Percentiles rank a stretch among this genome's conserved stretches.
Conservation (phyloP, 2,113 vertebrate species). For the Oncorhynchus tshawytscha region DNA sequence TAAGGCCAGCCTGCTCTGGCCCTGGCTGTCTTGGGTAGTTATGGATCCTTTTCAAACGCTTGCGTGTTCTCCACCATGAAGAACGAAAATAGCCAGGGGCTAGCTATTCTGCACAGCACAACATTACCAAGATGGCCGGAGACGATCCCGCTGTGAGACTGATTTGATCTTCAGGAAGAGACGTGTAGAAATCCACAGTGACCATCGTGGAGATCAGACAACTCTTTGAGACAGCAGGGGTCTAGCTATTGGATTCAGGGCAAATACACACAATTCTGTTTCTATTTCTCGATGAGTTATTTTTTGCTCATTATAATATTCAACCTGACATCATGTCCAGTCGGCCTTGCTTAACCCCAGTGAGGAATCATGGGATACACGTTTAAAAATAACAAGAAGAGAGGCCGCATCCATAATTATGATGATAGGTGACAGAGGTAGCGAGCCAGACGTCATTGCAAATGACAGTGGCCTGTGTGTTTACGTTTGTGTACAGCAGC, state of each 20-base stretch:
- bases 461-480: constrained; percentile 63
- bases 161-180: constrained; percentile 60
- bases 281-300: constrained; percentile 66
- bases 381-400: constrained; percentile 66
- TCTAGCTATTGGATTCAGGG: constrained; percentile 61
- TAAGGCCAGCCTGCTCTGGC: constrained; percentile 43
- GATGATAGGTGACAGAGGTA: constrained; percentile 70
- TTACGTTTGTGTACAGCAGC: too few species aligned
- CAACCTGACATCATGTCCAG: constrained; percentile 72
- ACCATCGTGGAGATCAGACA: constrained; percentile 63
- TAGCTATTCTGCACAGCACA: constrained; percentile 27
- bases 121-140: constrained; percentile 44
- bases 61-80: constrained; percentile 57
- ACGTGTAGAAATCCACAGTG: constrained; percentile 49
- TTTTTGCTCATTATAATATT: constrained; percentile 73
- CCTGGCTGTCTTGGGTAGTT: constrained; percentile 68
- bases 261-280: constrained; percentile 62
- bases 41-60: constrained; percentile 60
- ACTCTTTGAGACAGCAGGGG: constrained; percentile 51
- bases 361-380: constrained; percentile 64
- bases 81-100: constrained; percentile 61
- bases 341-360: constrained; percentile 55
- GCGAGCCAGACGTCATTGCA: constrained; percentile 60
- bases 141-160: constrained; percentile 51
- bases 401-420: constrained; percentile 56